These are phyloP conservation scores for Tretioscincus oriximinensis DNA, from an alignment of 2,113 vertebrate genomes.

Conservation along the genomic window DNA sequence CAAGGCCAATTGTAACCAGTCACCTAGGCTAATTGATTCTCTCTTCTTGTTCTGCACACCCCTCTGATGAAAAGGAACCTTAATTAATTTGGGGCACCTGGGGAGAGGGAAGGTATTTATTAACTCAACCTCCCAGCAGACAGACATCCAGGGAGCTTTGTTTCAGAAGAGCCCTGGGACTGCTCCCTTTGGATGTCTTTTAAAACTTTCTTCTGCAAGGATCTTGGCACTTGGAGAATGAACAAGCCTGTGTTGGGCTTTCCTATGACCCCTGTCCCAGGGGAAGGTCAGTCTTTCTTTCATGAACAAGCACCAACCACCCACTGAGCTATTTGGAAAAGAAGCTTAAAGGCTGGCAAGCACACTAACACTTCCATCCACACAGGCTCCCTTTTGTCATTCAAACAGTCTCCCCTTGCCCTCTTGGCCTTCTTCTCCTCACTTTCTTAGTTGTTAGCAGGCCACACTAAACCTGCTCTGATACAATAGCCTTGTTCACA, in stretches of 20 bases:
- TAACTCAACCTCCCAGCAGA: neutral
- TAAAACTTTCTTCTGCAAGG: neutral
- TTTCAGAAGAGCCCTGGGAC: neutral
- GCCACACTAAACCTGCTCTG: neutral
- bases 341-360: neutral
- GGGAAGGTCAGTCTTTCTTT: conserved; percentile 10
- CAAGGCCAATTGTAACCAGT: neutral
- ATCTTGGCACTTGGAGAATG: neutral
- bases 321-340: conserved; percentile 2
- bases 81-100: neutral
- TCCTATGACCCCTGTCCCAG: neutral
- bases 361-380: neutral
- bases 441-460: neutral
- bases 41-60: neutral
- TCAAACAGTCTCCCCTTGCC: neutral
- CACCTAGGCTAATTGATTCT: neutral
- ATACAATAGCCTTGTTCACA: neutral
- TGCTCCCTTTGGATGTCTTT: neutral
- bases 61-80: neutral
- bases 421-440: neutral
- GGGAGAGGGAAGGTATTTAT: no score
- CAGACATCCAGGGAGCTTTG: neutral
- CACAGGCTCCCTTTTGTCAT: neutral
- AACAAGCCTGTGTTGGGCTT: neutral
- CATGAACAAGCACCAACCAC: conserved; percentile 7